Evolutionary conservation across 2,888 invertebrate species (phyloP).

Genomic region (Nematopogon swammerdamellus): DNA sequence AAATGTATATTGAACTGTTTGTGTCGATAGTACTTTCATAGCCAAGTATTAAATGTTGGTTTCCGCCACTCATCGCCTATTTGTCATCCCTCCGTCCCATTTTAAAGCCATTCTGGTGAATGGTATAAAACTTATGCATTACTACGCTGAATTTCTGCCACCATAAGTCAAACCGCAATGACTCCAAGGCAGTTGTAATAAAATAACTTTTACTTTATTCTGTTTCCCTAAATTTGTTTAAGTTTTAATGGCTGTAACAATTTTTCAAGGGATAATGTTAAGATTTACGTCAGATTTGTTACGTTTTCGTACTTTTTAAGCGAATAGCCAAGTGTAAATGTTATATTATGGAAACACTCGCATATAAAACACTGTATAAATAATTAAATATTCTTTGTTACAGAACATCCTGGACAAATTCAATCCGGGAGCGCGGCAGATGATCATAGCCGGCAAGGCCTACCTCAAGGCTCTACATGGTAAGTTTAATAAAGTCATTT

Average conservation of each 20-base stretch:
- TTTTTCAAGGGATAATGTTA: no score
- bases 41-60: not conserved
- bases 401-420: slow-evolving; percentile 96
- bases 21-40: not conserved
- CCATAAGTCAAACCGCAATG: no score
- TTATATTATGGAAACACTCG: no score
- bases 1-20: not conserved
- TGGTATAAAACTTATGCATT: not conserved
- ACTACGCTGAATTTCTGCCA: not conserved
- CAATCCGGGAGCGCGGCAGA: slow-evolving; percentile 90
- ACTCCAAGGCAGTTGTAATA: no score
- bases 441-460: slow-evolving; percentile 91
- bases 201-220: no score
- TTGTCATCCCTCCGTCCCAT: not conserved
- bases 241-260: no score
- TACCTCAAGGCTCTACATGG: slow-evolving; percentile 93
- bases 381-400: slow-evolving; percentile 47
- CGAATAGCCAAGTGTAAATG: no score
- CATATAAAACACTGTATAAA: no score
- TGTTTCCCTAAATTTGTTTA: no score
- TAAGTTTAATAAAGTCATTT: no score
- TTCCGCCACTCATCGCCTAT: not conserved
- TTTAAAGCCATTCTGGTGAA: not conserved
- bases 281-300: no score
- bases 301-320: no score